Conservation (phyloP, 1,140 invertebrate species). For the Drusus annulatus region DNA sequence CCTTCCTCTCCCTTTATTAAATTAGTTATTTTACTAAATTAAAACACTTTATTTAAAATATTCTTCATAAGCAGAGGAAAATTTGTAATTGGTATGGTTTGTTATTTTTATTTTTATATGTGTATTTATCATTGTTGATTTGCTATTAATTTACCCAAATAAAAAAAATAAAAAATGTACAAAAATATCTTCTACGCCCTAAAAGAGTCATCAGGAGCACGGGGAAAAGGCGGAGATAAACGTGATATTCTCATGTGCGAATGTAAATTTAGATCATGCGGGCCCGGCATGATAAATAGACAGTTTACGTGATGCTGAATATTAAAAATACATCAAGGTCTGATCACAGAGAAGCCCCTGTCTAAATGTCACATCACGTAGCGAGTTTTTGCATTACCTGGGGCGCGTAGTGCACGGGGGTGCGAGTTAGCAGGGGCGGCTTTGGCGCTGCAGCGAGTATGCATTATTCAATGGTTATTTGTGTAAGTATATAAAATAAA, state of each 20-base stretch:
- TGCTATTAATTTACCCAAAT: no score
- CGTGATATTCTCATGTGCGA: constrained; percentile 4
- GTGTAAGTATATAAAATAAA: no score
- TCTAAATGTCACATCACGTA: constrained; percentile 30
- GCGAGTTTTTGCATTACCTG: constrained; percentile 23
- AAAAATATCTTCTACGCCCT: background rate
- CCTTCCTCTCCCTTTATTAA: no score
- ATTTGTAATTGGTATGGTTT: no score
- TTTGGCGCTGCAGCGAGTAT: background rate
- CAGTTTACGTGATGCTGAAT: constrained; percentile 35
- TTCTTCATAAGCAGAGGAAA: no score
- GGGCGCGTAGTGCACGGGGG: background rate
- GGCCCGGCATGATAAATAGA: constrained; percentile 20
- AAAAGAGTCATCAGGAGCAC: background rate
- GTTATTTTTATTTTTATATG: no score
- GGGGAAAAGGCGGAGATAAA: background rate
- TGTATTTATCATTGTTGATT: no score
- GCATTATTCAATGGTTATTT: background rate
- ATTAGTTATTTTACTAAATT: no score
- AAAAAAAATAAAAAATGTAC: background rate
- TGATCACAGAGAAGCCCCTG: constrained; percentile 11
- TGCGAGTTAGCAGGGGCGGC: no score
- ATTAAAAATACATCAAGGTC: constrained; percentile 40
- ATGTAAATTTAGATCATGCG: constrained; percentile 30
- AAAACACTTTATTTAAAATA: no score